Evolutionary conservation across 2,888 invertebrate species (phyloP).

Genomic region (Andrena haemorrhoa): DNA sequence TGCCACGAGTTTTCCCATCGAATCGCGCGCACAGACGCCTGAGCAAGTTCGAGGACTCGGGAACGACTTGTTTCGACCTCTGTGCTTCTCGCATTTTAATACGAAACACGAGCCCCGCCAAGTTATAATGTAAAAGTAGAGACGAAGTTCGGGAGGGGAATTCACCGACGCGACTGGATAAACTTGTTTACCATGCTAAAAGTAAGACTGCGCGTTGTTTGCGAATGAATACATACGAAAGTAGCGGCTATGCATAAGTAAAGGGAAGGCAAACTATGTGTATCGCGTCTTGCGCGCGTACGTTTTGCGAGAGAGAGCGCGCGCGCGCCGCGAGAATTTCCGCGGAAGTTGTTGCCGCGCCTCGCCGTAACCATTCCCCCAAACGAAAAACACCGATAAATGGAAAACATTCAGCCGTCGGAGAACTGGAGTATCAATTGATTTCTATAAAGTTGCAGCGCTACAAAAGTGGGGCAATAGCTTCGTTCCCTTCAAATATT

Average conservation of each 20-base stretch:
- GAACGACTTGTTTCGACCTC: conserved; percentile 16
- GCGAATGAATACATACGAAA: conserved; percentile 61
- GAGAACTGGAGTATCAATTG: background rate
- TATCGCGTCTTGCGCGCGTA: conserved; percentile 16
- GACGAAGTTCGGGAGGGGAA: conserved; percentile 45
- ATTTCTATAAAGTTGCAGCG: background rate
- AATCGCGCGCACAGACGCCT: background rate
- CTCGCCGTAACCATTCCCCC: background rate
- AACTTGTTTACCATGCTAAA: conserved; percentile 62
- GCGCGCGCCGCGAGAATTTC: conserved; percentile 16
- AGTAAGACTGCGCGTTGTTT: conserved; percentile 62
- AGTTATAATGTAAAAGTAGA: conserved; percentile 58
- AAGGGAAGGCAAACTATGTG: conserved; percentile 38
- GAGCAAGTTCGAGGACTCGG: background rate
- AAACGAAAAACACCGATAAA: conserved; percentile 15
- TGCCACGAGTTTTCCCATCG: background rate
- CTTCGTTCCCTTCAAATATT: conserved; percentile 1
- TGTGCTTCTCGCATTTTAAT: conserved; percentile 45
- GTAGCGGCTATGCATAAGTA: conserved; percentile 48
- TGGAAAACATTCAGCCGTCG: background rate
- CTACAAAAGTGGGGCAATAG: background rate
- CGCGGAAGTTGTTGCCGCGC: conserved; percentile 28
- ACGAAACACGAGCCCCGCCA: conserved; percentile 27
- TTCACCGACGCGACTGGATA: conserved; percentile 54
- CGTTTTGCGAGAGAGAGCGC: conserved; percentile 6